These are phyloP conservation scores for Eupithecia exiguata DNA, from an alignment of 2,888 invertebrate species.

Conservation along the genomic window DNA sequence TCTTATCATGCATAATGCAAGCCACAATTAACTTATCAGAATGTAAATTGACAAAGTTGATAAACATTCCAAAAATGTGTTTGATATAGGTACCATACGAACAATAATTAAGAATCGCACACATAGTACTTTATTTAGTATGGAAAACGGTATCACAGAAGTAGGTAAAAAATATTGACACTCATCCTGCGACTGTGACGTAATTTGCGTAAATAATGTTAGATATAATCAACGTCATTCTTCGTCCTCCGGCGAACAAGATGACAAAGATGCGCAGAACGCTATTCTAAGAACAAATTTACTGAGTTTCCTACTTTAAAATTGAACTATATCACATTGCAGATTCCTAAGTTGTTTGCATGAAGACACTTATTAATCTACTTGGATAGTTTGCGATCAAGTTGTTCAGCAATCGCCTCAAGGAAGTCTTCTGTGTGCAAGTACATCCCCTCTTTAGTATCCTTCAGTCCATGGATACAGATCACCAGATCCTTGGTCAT, in stretches of 20 bases:
- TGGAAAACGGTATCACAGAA: conserved; percentile 35
- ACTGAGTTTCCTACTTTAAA: not conserved
- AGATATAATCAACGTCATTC: too few relatives aligned
- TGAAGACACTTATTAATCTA: conserved; percentile 46
- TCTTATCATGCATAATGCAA: conserved; percentile 21
- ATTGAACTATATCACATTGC: conserved; percentile 16
- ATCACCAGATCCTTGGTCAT: conserved; percentile 95
- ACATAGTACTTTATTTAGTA: not conserved
- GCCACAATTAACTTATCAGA: conserved; percentile 10
- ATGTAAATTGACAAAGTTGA: conserved; percentile 15
- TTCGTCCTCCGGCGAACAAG: too few relatives aligned
- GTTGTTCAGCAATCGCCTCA: conserved; percentile 89
- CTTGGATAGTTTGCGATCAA: conserved; percentile 81
- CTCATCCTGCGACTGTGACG: not conserved
- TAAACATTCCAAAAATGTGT: not conserved
- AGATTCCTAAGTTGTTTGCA: conserved; percentile 32
- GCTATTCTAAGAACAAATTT: too few relatives aligned
- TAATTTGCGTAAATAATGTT: not conserved
- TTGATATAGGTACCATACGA: not conserved
- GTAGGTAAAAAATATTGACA: conserved; percentile 6
- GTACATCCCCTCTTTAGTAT: conserved; percentile 92
- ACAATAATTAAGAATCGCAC: conserved; percentile 18
- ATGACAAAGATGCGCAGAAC: too few relatives aligned
- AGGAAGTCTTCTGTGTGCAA: conserved; percentile 94
- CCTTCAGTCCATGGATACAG: conserved; percentile 92